These are phyloP conservation scores for Helobdella robusta DNA, from an alignment of 2,888 invertebrate genomes.

Conservation along the genomic window DNA sequence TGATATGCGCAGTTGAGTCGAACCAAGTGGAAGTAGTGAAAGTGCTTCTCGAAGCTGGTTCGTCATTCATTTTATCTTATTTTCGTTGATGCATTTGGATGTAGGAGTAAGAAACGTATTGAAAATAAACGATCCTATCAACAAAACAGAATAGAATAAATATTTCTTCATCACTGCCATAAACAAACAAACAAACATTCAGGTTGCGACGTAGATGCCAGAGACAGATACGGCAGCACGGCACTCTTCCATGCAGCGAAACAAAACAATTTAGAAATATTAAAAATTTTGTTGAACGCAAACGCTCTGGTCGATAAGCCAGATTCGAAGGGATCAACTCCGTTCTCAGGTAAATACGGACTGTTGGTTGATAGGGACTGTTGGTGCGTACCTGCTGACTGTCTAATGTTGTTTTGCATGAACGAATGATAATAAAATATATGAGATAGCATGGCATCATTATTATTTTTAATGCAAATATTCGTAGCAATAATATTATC, in stretches of 20 bases:
- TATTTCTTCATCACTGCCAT: neutral
- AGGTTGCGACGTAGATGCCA: conserved; percentile 41
- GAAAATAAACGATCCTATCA: too few species aligned
- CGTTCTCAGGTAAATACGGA: conserved; percentile 42
- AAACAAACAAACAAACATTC: too few species aligned
- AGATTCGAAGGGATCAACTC: conserved; percentile 39
- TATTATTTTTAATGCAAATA: neutral
- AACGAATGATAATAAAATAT: neutral
- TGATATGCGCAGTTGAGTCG: conserved; percentile 39
- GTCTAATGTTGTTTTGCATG: too few species aligned
- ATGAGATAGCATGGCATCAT: neutral
- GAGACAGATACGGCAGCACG: conserved; percentile 39
- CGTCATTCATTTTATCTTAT: neutral
- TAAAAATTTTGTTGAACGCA: conserved; percentile 36
- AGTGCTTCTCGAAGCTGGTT: conserved; percentile 37
- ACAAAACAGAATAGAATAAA: too few species aligned
- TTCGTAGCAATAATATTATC: too few species aligned
- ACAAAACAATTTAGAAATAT: conserved; percentile 39
- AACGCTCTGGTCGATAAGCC: conserved; percentile 39
- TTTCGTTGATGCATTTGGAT: neutral
- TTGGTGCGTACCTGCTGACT: too few species aligned
- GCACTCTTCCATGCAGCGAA: conserved; percentile 40
- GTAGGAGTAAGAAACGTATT: too few species aligned
- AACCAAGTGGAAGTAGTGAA: conserved; percentile 38
- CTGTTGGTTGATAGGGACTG: too few species aligned